Evolutionary conservation across 2,797 vertebrate species (phyloP), one percentile per base, ranked within the genome.

Genomic region (Chromobotia macracanthus): DNA sequence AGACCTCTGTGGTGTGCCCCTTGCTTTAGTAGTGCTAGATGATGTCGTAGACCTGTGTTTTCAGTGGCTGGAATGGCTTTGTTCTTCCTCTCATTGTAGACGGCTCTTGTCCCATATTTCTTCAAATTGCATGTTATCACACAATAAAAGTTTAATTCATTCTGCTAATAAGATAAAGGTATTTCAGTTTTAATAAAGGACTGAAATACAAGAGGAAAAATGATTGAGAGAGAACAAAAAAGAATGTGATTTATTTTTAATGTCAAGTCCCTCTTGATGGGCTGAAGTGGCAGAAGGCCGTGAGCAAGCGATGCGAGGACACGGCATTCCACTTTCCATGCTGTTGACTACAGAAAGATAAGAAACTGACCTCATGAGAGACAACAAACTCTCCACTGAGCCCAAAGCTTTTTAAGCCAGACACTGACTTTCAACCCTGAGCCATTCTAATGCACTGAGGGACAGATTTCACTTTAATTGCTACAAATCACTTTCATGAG

Each of bases 351-450:
- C 60, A 3, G 25, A 58, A 35, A 75, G 79, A 80, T 83, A 78
- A 80, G 8, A 50, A 55, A 2, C 18, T 77, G 72, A 78, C 72
- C 75, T 81, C 67, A 61, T 79, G 80, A 76, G 82, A 68, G 77
- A 84, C 61, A 78, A 35, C 38, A 41, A 7, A 41, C 38, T 38
- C 35, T 7, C 35, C 35, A 5, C 35, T 83, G 89, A 87, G 75
- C 72, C 72, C 67, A 88, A 88, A 90, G 81, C 83, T 83, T 88
- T 84, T 90, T 89, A 86, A 86, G 82, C 69, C 46, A 77, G 87
- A 75, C 86, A 53, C 44, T 10, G 84, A 89, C 88, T 89, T 89
- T 87, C 83, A 85, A 90, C 88, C 89, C 88, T 82, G 80, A 90
- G 82, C 80, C 76, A 85, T 85, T 83, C 71, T 50, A 67, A 77